phyloP scores from a whole-genome alignment of 2,113 vertebrate genomes.

The Arothron firmamentum region DNA sequence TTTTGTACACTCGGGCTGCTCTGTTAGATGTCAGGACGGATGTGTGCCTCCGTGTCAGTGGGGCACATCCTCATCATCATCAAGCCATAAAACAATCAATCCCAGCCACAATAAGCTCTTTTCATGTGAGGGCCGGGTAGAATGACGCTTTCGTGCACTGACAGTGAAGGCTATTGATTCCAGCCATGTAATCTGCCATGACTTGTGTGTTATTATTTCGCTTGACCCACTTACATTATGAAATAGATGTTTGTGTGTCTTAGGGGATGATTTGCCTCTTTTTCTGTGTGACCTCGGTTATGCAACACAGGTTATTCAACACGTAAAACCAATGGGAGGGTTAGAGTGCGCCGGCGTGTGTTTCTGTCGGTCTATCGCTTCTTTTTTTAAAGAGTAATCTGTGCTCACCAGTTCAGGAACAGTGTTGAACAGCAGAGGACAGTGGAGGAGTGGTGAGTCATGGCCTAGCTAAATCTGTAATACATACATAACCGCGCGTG shows the following conservation, averaged over 20 bases:
- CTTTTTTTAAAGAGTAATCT: slow-evolving; percentile 24
- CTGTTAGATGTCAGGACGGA: background rate
- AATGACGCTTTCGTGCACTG: slow-evolving; percentile 48
- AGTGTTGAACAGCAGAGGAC: slow-evolving; percentile 30
- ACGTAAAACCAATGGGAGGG: slow-evolving; percentile 29
- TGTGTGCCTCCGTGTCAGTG: slow-evolving; percentile 8
- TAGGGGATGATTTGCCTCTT: slow-evolving; percentile 46
- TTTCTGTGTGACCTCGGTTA: slow-evolving; percentile 65
- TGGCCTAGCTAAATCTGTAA: slow-evolving; percentile 40
- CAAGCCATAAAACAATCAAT: slow-evolving; percentile 42
- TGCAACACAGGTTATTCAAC: slow-evolving; percentile 66
- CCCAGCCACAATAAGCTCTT: slow-evolving; percentile 40
- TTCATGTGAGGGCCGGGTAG: slow-evolving; percentile 35
- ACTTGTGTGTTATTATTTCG: slow-evolving; percentile 58
- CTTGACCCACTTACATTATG: slow-evolving; percentile 51
- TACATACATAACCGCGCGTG: slow-evolving; percentile 37
- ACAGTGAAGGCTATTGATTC: slow-evolving; percentile 61
- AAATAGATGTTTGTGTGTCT: slow-evolving; percentile 33
- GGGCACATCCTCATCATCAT: slow-evolving; percentile 24
- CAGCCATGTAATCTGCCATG: slow-evolving; percentile 51
- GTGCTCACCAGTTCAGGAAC: slow-evolving; percentile 21
- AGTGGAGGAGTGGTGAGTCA: slow-evolving; percentile 46
- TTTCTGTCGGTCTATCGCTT: background rate
- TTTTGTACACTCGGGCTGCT: background rate
- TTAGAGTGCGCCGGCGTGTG: slow-evolving; percentile 15